A percentile compares a stretch with the other conserved stretches of the same genome.
Conservation (phyloP, 2,888 invertebrate species). For the Dyspetes luteomarginatus region DNA sequence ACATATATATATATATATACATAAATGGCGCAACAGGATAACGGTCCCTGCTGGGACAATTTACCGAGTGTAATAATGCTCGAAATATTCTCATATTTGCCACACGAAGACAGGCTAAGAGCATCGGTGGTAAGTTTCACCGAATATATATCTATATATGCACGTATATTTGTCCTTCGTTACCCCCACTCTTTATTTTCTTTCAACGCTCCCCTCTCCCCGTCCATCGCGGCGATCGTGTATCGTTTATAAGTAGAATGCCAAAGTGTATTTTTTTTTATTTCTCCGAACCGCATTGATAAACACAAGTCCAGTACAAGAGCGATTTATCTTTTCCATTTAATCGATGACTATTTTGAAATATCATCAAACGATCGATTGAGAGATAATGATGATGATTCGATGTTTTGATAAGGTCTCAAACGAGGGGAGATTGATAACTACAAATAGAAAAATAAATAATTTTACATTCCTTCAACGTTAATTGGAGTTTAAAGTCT, state of each 20-base stretch:
- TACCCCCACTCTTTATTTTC: constrained; percentile 18
- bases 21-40: constrained; percentile 78
- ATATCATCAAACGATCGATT: neutral
- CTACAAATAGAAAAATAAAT: too few species aligned
- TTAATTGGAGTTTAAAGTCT: too few species aligned
- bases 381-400: too few species aligned
- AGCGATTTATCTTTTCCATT: neutral
- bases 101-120: constrained; percentile 78
- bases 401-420: too few species aligned
- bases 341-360: neutral
- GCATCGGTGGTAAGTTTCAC: constrained; percentile 79
- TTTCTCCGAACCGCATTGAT: neutral
- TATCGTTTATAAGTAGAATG: neutral
- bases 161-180: neutral
- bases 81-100: constrained; percentile 83
- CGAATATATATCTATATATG: constrained; percentile 8
- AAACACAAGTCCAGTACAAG: too few species aligned
- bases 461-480: too few species aligned
- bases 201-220: neutral
- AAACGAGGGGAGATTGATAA: too few species aligned
- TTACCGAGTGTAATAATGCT: constrained; percentile 83
- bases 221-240: too few species aligned
- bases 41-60: constrained; percentile 81
- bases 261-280: neutral
- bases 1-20: constrained; percentile 30